Conservation (phyloP, 1,140 invertebrate genomes). For the Bursaphelenchus mucronatus region DNA sequence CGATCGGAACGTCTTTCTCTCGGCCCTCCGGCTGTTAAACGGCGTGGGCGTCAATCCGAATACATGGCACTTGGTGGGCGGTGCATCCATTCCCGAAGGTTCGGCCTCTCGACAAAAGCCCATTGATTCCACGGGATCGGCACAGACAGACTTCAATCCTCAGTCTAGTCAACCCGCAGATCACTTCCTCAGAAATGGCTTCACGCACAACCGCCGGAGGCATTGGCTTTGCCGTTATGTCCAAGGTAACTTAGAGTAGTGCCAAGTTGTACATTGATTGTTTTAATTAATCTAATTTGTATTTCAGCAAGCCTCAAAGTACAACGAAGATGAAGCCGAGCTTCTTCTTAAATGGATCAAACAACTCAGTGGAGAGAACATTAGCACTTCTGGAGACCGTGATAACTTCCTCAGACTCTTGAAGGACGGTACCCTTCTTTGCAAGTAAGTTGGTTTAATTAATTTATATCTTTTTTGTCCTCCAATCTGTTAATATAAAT, state of each 20-base stretch:
- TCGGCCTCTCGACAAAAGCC: too few species aligned
- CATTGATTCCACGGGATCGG: too few species aligned
- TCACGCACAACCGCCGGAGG: constrained; percentile 60
- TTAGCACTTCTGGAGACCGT: constrained; percentile 39
- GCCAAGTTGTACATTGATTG: not conserved
- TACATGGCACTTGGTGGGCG: too few species aligned
- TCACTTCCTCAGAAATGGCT: constrained; percentile 36
- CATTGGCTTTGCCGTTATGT: constrained; percentile 57
- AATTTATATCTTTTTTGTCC: constrained; percentile 1
- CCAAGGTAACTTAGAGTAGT: constrained; percentile 37
- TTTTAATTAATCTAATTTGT: not conserved
- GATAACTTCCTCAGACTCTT: constrained; percentile 51
- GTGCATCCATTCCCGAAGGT: too few species aligned
- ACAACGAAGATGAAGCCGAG: constrained; percentile 82
- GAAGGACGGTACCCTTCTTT: constrained; percentile 61
- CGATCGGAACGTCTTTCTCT: too few species aligned
- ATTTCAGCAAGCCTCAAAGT: constrained; percentile 68
- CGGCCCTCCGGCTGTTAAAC: too few species aligned
- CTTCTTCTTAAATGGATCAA: constrained; percentile 83
- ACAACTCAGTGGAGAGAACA: constrained; percentile 41
- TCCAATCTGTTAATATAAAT: not conserved
- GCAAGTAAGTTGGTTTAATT: constrained; percentile 54
- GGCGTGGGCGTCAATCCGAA: too few species aligned
- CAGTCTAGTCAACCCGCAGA: too few species aligned
- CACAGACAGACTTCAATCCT: too few species aligned